Base-by-base conservation (phyloP, 1,140 invertebrate genomes). In the Camponotus vicinus region DNA sequence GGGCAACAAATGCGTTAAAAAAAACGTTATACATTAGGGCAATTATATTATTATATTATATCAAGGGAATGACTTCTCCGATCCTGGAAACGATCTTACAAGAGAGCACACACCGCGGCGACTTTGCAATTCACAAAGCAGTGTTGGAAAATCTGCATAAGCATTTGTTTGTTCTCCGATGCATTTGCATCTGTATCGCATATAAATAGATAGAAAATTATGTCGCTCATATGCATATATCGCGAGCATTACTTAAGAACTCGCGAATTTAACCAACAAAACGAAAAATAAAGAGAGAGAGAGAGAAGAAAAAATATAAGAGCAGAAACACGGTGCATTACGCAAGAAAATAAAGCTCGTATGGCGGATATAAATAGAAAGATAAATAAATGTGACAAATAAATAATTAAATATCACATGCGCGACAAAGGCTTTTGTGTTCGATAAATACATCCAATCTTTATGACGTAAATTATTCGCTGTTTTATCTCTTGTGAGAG, bases 11-110 rank as follows among this genome's bases (percentile, higher is more conserved):
- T 61, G 55, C 45, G 42, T 37, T 52, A n/a, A 40, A 66, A 79
- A 69, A 6, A n/a, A 27, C 18, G n/a, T 52, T 3, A 57, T 45
- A 32, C 3, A 7, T 18, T 9, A 9, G 52, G 6, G n/a, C 27
- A 82, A 82, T 71, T 42, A 82, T 61, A 57, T 82, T 61, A 82
- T 71, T 42, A 82, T 61, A 57, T 82, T 61, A 45, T 82, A 57
- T 71, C 78, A 82, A 59, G 34, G 37, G 18, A 11, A 55, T 69
- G 18, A 71, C 32, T 82, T 61, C 45, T 37, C 8, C 52, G 52
- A 71, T 71, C 27, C 1, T 32, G 52, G 52, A 0, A 42, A n/a
- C 37, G 52, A 32, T 82, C 40, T 59, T 59, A 21, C 71, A 13
- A 5, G 21, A n/a, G 11, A 67, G 63, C 15, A 6, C 27, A 11